Percentiles rank a stretch among this genome's conserved stretches.
Conservation (phyloP, 2,113 vertebrate species). For the Syngnathus floridae region DNA sequence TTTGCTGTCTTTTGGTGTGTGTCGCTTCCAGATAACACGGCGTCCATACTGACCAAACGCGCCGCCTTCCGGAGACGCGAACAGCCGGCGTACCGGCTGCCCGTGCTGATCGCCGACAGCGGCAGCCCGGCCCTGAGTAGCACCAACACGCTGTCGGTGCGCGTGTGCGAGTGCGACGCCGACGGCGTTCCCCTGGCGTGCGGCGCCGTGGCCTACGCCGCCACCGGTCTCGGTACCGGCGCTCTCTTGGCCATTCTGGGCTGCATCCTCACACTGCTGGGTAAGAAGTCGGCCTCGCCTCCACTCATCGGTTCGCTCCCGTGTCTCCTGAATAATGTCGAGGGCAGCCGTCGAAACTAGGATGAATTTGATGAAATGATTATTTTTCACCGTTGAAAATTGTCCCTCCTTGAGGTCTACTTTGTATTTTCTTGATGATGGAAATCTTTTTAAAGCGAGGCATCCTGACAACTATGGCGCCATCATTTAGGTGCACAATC, state of each 20-base stretch:
- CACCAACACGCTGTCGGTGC: slow-evolving; percentile 90
- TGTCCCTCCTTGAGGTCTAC: background rate
- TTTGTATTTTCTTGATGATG: slow-evolving; percentile 20
- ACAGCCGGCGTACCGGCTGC: slow-evolving; percentile 83
- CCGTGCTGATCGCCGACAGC: slow-evolving; percentile 87
- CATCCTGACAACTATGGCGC: slow-evolving; percentile 38
- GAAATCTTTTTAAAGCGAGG: slow-evolving; percentile 11
- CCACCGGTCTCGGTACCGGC: slow-evolving; percentile 88
- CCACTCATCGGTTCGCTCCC: no score
- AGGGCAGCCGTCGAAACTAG: no score
- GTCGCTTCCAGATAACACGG: slow-evolving; percentile 83
- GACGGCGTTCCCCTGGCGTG: slow-evolving; percentile 84
- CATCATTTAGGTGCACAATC: slow-evolving; percentile 32
- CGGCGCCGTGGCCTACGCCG: slow-evolving; percentile 83
- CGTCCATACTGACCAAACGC: slow-evolving; percentile 81
- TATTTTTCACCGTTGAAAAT: no score
- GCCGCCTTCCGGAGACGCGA: slow-evolving; percentile 84
- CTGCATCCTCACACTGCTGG: slow-evolving; percentile 86
- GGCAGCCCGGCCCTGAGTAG: slow-evolving; percentile 89
- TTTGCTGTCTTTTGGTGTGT: no score
- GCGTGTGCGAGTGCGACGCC: slow-evolving; percentile 85
- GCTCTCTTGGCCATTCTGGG: slow-evolving; percentile 89
- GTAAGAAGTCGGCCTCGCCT: slow-evolving; percentile 62
- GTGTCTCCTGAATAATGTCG: no score
- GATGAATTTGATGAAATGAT: no score